A percentile compares a stretch with the other conserved stretches of the same genome.
These are phyloP conservation scores for Sarcophaga variegata DNA, from an alignment of 2,888 invertebrate genomes.

Conservation along the genomic window DNA sequence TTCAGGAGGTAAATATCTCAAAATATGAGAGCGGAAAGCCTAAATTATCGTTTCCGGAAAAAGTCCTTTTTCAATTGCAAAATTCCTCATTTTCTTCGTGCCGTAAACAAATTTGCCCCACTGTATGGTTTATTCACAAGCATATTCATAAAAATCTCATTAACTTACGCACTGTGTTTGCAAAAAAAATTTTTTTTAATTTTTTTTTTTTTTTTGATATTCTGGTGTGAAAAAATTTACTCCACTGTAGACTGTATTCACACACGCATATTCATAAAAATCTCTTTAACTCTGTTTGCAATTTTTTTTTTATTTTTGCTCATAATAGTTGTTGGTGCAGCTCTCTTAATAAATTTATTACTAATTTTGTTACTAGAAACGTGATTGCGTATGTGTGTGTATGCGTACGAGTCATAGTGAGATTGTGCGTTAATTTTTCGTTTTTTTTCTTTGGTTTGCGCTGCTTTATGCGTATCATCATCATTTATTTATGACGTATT, in stretches of 20 bases:
- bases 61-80: too few relatives aligned
- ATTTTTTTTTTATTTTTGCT: background rate
- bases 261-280: too few relatives aligned
- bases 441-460: background rate
- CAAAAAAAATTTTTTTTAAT: too few relatives aligned
- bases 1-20: too few relatives aligned
- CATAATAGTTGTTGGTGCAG: background rate
- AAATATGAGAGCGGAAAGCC: too few relatives aligned
- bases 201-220: too few relatives aligned
- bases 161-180: background rate
- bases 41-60: too few relatives aligned
- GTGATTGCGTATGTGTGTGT: too few relatives aligned
- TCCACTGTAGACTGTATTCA: too few relatives aligned
- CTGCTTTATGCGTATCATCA: conserved; percentile 22
- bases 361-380: background rate
- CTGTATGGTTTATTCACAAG: background rate
- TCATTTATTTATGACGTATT: conserved; percentile 32
- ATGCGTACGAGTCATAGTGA: background rate
- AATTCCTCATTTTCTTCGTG: background rate
- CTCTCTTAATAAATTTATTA: background rate
- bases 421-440: background rate
- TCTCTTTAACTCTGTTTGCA: background rate
- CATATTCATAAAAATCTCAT: background rate
- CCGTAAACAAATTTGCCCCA: background rate
- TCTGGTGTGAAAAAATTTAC: too few relatives aligned